Base-by-base conservation (phyloP, 2,113 vertebrate species). In the Sinocyclocheilus rhinocerous region DNA sequence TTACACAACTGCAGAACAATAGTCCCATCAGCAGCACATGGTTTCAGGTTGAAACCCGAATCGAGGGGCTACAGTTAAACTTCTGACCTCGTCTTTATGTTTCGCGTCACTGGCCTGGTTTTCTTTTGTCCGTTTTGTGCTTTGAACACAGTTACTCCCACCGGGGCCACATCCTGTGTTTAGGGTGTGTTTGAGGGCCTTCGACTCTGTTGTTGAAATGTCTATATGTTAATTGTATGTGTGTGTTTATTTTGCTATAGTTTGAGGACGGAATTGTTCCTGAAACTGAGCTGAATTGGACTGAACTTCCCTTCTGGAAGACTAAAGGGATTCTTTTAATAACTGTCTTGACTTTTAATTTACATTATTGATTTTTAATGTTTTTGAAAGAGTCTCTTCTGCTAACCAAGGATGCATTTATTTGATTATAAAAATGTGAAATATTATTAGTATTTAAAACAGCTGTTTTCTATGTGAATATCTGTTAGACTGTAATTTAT, bases 111-210 rank as follows among this genome's bases (percentile, higher is more conserved):
- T 50, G 82, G 45, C 55, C 36, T 84, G 9, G 18, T 52, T 80
- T 48, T 85, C 63, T 79, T 88, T 59, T 83, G 80, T 85, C n/a
- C 7, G 26, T 73, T 16, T 33, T 29, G 7, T 15, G 33, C 45
- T 36, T 20, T 63, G 8, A 80, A 83, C 80, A 86, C 20, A 79
- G 80, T 86, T 65, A 24, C 50, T 33, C 29, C 29, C 29, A 33
- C 29, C 29, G 29, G 29, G 29, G 29, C n/a, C 69, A 63, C 77
- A 77, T 89, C 82, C 88, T 82, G 50, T 73, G 83, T 87, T 42
- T 57, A 13, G 78, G 83, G 63, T 85, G 85, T 85, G 83, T 85
- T 76, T 16, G 3, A 18, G 45, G 50, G 76, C 29, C 57, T 83
- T 8, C 76, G 83, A 67, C 42, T 48, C 4, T 72, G 50, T 45